A percentile compares a stretch with the other conserved stretches of the same genome.
Conservation (phyloP, 2,113 vertebrate species). For the Cyprinodon brontotheroides region DNA sequence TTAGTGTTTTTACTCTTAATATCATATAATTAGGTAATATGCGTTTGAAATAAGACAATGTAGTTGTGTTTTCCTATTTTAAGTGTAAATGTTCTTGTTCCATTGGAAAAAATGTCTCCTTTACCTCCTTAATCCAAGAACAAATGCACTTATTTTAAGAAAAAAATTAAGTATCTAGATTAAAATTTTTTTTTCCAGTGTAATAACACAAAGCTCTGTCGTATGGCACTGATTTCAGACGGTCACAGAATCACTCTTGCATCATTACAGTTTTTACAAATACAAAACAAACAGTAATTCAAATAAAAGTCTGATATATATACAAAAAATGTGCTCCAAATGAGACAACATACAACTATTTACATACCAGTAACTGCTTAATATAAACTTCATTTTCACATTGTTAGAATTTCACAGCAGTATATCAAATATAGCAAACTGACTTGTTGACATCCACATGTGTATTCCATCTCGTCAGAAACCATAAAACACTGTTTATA, state of each 20-base stretch:
- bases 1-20: no score
- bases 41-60: no score
- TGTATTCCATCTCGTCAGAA: constrained; percentile 61
- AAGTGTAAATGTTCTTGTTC: no score
- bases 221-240: constrained; percentile 71
- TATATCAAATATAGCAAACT: constrained; percentile 71
- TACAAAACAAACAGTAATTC: constrained; percentile 21
- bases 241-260: constrained; percentile 46
- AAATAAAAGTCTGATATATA: constrained; percentile 46
- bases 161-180: no score
- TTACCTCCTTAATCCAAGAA: no score
- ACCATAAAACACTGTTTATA: constrained; percentile 49
- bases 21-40: no score
- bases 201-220: constrained; percentile 41
- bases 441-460: constrained; percentile 46
- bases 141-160: no score
- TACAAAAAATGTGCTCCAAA: constrained; percentile 64
- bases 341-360: constrained; percentile 61
- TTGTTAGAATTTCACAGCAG: constrained; percentile 66
- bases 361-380: constrained; percentile 61
- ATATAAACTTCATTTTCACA: constrained; percentile 54
- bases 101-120: no score
- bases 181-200: no score
- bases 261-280: constrained; percentile 63
- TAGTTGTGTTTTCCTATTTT: no score